Conservation (phyloP, 2,888 invertebrate species). For the Sphinx pinastri region DNA sequence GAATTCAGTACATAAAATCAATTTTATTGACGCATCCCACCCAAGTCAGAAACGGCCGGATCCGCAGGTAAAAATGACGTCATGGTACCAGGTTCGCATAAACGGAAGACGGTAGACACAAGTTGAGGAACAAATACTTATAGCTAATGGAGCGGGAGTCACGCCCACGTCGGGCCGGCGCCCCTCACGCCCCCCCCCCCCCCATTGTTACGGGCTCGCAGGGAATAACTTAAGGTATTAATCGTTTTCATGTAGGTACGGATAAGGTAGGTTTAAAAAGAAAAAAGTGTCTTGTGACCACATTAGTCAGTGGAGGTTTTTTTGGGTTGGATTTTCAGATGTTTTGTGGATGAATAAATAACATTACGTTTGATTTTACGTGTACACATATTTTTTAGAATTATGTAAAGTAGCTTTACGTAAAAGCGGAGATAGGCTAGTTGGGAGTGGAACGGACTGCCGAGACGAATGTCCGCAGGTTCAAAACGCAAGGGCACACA, state of each 20-base stretch:
- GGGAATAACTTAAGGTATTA: slow-evolving; percentile 25
- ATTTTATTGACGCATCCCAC: slow-evolving; percentile 1
- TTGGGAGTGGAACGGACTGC: no score
- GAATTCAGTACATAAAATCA: not conserved
- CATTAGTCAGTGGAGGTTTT: not conserved
- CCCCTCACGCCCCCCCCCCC: slow-evolving; percentile 52
- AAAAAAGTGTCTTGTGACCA: not conserved
- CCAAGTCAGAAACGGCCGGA: slow-evolving; percentile 35
- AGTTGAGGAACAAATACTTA: slow-evolving; percentile 42
- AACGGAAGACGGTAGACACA: slow-evolving; percentile 33
- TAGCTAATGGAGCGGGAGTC: slow-evolving; percentile 38
- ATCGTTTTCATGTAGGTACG: slow-evolving; percentile 27
- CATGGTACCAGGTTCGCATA: slow-evolving; percentile 65
- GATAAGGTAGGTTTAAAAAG: not conserved
- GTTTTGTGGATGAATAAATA: not conserved
- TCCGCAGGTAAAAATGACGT: slow-evolving; percentile 61
- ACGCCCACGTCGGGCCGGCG: slow-evolving; percentile 62
- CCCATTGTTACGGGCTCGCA: slow-evolving; percentile 33
- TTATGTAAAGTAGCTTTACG: no score
- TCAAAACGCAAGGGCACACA: no score
- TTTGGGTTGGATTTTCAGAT: not conserved
- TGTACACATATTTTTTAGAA: no score
- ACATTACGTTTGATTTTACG: no score
- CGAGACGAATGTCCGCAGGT: no score
- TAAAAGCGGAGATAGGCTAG: no score